A percentile compares a stretch with the other conserved stretches of the same genome.
These are phyloP conservation scores for Drosophila monieri DNA, from an alignment of 2,888 invertebrate genomes.

Conservation along the genomic window DNA sequence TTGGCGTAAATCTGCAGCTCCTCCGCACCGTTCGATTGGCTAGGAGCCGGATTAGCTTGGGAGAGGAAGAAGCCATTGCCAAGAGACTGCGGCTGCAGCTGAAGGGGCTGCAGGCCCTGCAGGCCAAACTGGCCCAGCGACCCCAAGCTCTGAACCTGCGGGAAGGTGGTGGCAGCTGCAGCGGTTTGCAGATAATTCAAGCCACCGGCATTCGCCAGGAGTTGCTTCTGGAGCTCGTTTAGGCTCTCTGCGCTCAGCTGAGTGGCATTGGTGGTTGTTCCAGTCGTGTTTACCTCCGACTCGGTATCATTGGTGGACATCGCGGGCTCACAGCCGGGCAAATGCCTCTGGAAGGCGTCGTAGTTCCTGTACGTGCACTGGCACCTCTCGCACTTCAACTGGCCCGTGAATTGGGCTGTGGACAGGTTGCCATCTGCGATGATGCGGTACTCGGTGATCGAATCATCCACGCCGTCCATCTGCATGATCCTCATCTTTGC, in stretches of 20 bases:
- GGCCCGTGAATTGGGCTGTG: conserved; percentile 82
- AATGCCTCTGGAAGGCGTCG: conserved; percentile 91
- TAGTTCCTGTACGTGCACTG: conserved; percentile 93
- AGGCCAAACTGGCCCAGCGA: conserved; percentile 69
- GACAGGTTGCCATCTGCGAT: conserved; percentile 83
- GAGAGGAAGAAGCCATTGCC: conserved; percentile 81
- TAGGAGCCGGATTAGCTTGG: conserved; percentile 54
- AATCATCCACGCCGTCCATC: conserved; percentile 89
- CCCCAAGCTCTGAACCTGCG: conserved; percentile 68
- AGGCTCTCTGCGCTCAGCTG: conserved; percentile 65
- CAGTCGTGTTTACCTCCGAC: conserved; percentile 86
- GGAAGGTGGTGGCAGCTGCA: conserved; percentile 64
- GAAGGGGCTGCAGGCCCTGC: conserved; percentile 71
- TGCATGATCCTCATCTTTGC: conserved; percentile 86
- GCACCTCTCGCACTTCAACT: conserved; percentile 93
- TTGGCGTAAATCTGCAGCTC: conserved; percentile 80
- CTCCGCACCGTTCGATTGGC: conserved; percentile 47
- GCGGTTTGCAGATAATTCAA: conserved; percentile 77
- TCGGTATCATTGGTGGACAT: conserved; percentile 92
- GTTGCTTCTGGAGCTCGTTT: conserved; percentile 77
- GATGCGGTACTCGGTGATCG: conserved; percentile 85
- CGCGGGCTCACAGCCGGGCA: conserved; percentile 89
- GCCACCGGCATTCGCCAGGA: conserved; percentile 58
- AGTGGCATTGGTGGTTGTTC: conserved; percentile 27
- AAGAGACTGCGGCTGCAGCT: conserved; percentile 74